Percentiles rank a stretch among this genome's conserved stretches.
Evolutionary conservation across 2,797 vertebrate genomes (phyloP).

Genomic region (Liparis tanakae): DNA sequence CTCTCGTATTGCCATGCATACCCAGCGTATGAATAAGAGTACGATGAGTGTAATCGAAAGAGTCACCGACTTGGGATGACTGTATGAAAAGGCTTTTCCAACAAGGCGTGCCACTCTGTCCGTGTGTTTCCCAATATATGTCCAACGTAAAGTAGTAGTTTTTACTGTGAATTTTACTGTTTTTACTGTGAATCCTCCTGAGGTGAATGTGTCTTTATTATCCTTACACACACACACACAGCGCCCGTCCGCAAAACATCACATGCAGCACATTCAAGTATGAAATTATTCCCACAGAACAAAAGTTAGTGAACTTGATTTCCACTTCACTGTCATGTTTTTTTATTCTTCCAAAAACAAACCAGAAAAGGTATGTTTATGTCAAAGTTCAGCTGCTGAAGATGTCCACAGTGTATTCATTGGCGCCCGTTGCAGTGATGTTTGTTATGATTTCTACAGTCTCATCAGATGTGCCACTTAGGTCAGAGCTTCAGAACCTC

Average conservation of each 20-base stretch:
- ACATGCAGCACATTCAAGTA: background rate
- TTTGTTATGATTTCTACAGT: conserved; percentile 75
- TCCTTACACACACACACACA: background rate
- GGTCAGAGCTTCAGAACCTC: conserved; percentile 67
- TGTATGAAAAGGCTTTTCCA: background rate
- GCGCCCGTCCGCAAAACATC: background rate
- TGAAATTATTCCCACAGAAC: background rate
- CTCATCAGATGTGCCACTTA: conserved; percentile 72
- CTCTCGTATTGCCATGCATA: background rate
- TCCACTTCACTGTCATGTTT: background rate
- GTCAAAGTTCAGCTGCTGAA: conserved; percentile 64
- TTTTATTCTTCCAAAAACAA: conserved; percentile 36
- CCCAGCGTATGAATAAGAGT: background rate
- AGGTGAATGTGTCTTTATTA: background rate
- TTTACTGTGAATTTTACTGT: conserved; percentile 7
- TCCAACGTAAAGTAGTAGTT: background rate
- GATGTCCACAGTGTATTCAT: conserved; percentile 63
- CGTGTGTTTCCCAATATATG: background rate
- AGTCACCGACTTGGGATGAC: background rate
- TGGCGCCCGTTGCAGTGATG: conserved; percentile 49
- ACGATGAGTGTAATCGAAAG: background rate
- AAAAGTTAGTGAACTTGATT: conserved; percentile 2
- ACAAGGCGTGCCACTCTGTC: background rate
- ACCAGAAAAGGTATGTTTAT: conserved; percentile 44
- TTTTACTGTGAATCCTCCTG: conserved; percentile 4